Conservation (phyloP, 2,888 invertebrate genomes). For the Cenopis cana region DNA sequence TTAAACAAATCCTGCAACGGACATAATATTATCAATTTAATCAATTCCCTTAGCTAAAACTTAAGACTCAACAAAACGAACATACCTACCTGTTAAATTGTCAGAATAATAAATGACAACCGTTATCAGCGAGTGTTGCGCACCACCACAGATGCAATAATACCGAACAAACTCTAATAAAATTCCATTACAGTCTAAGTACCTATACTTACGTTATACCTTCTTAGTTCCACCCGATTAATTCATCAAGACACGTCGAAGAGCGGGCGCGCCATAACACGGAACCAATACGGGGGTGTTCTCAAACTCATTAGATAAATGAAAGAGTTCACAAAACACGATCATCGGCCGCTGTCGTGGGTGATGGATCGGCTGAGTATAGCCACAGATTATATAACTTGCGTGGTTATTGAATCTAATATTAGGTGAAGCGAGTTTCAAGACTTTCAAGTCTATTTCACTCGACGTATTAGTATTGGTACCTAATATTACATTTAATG, state of each 20-base stretch:
- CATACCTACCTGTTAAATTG: background rate
- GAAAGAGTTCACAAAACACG: constrained; percentile 79
- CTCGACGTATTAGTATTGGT: background rate
- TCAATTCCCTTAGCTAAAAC: background rate
- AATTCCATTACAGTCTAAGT: constrained; percentile 32
- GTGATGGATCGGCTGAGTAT: constrained; percentile 67
- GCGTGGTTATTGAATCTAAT: constrained; percentile 23
- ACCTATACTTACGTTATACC: constrained; percentile 42
- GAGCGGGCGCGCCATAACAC: constrained; percentile 59
- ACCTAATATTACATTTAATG: too few species aligned
- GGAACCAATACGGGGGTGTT: constrained; percentile 50
- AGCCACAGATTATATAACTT: constrained; percentile 29
- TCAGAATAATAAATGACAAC: background rate
- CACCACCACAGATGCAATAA: constrained; percentile 1
- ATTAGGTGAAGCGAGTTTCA: background rate
- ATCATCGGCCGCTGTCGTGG: constrained; percentile 55
- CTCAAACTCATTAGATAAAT: constrained; percentile 79
- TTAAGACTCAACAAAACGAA: background rate
- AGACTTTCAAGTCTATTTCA: background rate
- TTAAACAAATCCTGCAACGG: too few species aligned
- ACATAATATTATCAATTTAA: too few species aligned
- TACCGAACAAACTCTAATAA: constrained; percentile 23
- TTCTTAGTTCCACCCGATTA: constrained; percentile 64
- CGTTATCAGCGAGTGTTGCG: background rate
- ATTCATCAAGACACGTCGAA: constrained; percentile 71